phyloP scores from a whole-genome alignment of 2,797 vertebrate genomes.

The Mionectes olivaceus region DNA sequence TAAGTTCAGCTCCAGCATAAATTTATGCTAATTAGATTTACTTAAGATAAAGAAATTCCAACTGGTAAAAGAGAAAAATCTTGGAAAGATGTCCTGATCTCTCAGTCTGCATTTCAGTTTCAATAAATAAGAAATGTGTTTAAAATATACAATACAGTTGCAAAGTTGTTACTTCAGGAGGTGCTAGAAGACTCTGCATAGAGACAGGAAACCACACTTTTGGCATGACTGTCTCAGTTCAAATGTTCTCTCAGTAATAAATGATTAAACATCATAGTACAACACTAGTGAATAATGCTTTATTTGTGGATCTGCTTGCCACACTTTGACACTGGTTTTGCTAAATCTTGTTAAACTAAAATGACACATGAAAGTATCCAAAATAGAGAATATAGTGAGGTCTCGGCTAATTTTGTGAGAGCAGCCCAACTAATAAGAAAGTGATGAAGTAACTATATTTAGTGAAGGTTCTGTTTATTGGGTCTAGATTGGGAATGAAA shows the following conservation, averaged over 20 bases:
- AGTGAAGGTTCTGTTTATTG: neutral
- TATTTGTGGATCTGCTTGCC: neutral
- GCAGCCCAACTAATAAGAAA: neutral
- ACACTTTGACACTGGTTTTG: neutral
- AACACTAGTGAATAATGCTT: neutral
- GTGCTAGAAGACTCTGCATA: neutral
- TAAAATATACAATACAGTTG: neutral
- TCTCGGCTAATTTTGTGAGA: neutral
- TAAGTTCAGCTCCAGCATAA: neutral
- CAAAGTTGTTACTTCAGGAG: neutral
- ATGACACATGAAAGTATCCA: neutral
- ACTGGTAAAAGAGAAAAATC: neutral
- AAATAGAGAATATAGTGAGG: neutral
- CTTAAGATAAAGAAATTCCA: neutral
- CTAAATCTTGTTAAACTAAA: neutral
- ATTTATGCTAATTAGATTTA: neutral
- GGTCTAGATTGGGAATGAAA: neutral
- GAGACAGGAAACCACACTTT: neutral
- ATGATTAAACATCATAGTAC: neutral
- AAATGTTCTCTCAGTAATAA: neutral
- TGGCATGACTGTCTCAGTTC: neutral
- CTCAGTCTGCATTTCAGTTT: neutral
- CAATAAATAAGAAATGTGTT: neutral
- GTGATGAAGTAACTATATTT: neutral
- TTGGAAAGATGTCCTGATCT: neutral